A percentile compares a stretch with the other conserved stretches of the same genome.
These are phyloP conservation scores for Amyelois transitella DNA, from an alignment of 1,140 invertebrate genomes.

Conservation along the genomic window DNA sequence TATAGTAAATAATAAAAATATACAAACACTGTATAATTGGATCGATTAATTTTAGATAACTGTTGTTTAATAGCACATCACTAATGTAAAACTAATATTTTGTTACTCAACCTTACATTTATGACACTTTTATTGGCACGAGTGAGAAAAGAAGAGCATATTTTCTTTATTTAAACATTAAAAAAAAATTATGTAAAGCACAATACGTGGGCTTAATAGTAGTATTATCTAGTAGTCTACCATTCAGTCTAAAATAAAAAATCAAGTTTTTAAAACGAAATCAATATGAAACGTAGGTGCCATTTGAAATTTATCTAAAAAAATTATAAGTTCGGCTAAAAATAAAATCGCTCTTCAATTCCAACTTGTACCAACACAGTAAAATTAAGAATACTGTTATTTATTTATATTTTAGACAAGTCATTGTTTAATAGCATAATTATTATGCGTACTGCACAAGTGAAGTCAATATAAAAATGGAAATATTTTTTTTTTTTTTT, in stretches of 20 bases:
- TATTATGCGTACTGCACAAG: background rate
- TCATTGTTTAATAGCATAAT: background rate
- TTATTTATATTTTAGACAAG: background rate
- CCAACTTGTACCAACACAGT: background rate
- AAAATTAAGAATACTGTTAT: background rate
- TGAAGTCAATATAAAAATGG: no score
- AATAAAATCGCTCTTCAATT: background rate
- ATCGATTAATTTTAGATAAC: slow-evolving; percentile 22
- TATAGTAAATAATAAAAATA: slow-evolving; percentile 34
- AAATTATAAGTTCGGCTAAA: background rate
- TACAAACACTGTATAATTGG: slow-evolving; percentile 28
- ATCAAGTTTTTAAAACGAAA: no score
- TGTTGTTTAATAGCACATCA: background rate
- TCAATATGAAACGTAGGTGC: no score
- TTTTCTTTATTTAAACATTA: background rate
- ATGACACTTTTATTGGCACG: background rate
- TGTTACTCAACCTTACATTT: background rate
- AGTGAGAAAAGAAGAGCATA: background rate
- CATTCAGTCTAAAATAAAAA: no score
- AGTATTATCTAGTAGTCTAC: no score
- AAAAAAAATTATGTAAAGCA: no score
- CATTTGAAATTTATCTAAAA: no score
- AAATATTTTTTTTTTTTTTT: no score
- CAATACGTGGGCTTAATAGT: no score
- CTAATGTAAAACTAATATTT: slow-evolving; percentile 2